Conservation (phyloP, 2,797 vertebrate genomes). For the Astyanax mexicanus region DNA sequence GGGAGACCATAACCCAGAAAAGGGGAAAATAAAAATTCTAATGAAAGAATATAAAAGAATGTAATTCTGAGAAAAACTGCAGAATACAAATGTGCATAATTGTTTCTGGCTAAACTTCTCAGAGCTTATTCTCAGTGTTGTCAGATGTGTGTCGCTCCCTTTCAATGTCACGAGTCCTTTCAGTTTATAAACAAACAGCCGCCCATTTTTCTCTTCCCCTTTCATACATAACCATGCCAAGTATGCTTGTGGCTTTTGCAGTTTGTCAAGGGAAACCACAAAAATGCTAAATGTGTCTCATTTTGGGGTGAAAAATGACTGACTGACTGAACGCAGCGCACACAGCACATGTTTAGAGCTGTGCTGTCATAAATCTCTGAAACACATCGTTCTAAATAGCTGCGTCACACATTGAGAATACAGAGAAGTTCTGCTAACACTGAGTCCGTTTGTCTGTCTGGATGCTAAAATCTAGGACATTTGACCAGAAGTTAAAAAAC, state of each 20-base stretch:
- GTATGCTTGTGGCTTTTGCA: conserved; percentile 5
- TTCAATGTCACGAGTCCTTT: neutral
- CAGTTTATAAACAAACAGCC: neutral
- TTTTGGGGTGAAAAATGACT: neutral
- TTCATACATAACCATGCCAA: neutral
- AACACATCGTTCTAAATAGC: neutral
- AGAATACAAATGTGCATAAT: neutral
- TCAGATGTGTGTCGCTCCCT: neutral
- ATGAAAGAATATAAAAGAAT: neutral
- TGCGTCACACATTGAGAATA: too few species aligned
- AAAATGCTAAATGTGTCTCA: conserved; percentile 1
- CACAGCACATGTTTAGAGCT: neutral
- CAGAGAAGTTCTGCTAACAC: too few species aligned
- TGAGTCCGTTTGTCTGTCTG: too few species aligned
- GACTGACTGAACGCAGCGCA: neutral
- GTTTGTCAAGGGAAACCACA: conserved; percentile 36
- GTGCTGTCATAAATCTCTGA: neutral
- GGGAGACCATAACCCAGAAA: neutral
- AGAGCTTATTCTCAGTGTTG: neutral
- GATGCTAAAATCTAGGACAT: too few species aligned
- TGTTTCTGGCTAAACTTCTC: neutral
- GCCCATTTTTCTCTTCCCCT: neutral
- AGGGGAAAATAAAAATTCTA: neutral
- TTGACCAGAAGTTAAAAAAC: too few species aligned
- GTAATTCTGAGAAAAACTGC: neutral